Percentiles rank a stretch among this genome's conserved stretches.
Conservation (phyloP, 1,140 invertebrate species). For the Mizuhopecten yessoensis region DNA sequence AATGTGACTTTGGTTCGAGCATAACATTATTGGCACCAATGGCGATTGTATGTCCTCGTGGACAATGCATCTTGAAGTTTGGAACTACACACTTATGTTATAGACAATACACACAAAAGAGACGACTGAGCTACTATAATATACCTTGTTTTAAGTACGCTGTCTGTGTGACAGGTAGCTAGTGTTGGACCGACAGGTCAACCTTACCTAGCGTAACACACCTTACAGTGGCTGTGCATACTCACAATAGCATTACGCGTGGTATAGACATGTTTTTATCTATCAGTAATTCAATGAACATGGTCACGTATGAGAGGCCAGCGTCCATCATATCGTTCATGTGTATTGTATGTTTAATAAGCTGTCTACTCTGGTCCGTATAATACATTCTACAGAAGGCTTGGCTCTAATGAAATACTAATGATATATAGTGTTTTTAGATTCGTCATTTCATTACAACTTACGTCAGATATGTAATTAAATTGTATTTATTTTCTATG, state of each 20-base stretch:
- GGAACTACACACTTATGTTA: slow-evolving; percentile 26
- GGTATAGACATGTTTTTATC: neutral
- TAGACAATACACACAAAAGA: neutral
- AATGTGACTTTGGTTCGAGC: neutral
- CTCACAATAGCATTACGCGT: neutral
- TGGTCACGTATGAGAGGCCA: too few relatives aligned
- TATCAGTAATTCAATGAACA: too few relatives aligned
- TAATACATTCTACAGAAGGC: too few relatives aligned
- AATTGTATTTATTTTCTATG: too few relatives aligned
- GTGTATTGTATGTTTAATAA: too few relatives aligned
- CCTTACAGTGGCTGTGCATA: neutral
- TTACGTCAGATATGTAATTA: too few relatives aligned
- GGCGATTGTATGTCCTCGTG: neutral
- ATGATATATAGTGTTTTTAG: too few relatives aligned
- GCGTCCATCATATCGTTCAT: too few relatives aligned
- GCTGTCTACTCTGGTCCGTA: too few relatives aligned
- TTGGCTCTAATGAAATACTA: too few relatives aligned
- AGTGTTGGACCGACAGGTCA: neutral
- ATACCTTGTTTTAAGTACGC: neutral
- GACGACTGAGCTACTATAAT: neutral
- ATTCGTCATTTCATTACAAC: too few relatives aligned
- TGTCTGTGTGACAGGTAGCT: neutral
- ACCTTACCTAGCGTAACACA: neutral
- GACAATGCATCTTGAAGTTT: slow-evolving; percentile 25
- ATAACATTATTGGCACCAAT: neutral